Evolutionary conservation across 2,888 invertebrate genomes (phyloP).

Genomic region (Polydrusus tereticollis): DNA sequence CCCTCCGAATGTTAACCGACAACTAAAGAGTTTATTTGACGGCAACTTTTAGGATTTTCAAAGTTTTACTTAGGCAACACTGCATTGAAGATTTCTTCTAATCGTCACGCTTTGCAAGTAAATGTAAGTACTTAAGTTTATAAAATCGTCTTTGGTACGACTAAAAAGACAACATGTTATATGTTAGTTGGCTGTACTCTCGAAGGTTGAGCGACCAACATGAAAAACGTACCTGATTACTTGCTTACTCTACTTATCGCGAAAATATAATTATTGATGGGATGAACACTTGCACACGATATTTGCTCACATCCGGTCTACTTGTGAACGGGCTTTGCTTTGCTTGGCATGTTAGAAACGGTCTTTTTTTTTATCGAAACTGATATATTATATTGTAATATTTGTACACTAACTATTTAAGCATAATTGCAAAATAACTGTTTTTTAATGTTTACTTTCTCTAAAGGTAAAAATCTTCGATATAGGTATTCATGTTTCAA

Average conservation of each 20-base stretch:
- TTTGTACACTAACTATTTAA: too few relatives aligned
- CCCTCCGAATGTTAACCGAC: too few relatives aligned
- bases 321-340: background rate
- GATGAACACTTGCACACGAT: constrained; percentile 6
- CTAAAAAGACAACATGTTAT: too few relatives aligned
- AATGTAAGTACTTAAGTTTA: constrained; percentile 25
- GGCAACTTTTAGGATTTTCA: background rate
- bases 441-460: too few relatives aligned
- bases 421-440: too few relatives aligned
- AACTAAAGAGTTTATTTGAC: too few relatives aligned
- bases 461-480: too few relatives aligned
- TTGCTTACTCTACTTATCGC: constrained; percentile 4
- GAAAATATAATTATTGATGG: constrained; percentile 7
- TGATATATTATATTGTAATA: too few relatives aligned
- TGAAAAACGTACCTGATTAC: constrained; percentile 10
- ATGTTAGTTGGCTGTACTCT: background rate
- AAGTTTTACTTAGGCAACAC: background rate
- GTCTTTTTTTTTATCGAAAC: background rate
- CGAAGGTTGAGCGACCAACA: constrained; percentile 23
- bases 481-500: too few relatives aligned
- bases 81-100: constrained; percentile 19
- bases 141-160: too few relatives aligned
- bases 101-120: constrained; percentile 11
- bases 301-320: background rate
- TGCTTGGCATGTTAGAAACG: too few relatives aligned